Evolutionary conservation across 2,888 invertebrate species (phyloP), one percentile per base, ranked within the genome.

Genomic region (Andrena praecox): DNA sequence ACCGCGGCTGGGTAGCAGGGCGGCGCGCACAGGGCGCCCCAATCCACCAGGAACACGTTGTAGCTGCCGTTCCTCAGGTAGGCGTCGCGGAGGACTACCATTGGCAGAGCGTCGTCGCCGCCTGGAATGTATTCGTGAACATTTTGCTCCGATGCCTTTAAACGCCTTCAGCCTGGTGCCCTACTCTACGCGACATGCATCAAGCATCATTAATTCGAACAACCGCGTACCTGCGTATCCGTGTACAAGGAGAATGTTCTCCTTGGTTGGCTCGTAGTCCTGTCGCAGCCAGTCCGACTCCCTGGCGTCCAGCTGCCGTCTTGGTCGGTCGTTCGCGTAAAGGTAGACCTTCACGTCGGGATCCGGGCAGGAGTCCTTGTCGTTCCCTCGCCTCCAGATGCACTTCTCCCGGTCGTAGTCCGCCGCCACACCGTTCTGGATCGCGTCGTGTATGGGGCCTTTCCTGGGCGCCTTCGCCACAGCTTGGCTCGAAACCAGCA

Each of bases 1-100:
- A 97, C 97, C 0, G 97, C 96, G 0, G 97, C 96, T 59, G 96
- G 96, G 93, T 96, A 96, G 94, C 96, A 97, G 0, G 96, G 97
- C 0, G 96, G 96, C 90, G 95, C 95, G 89, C 95, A 95, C 24
- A 97, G 94, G 4, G 94, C 94, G n/a, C 97, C 96, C 97, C 97
- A 97, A 93, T 97, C 97, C 67, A 97, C 94, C 94, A 97, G 95
- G 93, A 97, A 96, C 50, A 97, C 96, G 93, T 97, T 97, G 94
- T 96, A 97, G 77, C 96, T 96, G 2, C 97, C 97, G 90, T 96
- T 96, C 5, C 95, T 95, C 35, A 97, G 93, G 91, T 97, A 97
- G 12, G 97, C 97, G 92, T 97, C 97, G 89, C 97, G 95, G 0
- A 97, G 94, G 1, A 97, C 97, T 3, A 95, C 95, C 89, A 97